phyloP scores from a whole-genome alignment of 2,888 invertebrate genomes.

The Trimorus sp. region DNA sequence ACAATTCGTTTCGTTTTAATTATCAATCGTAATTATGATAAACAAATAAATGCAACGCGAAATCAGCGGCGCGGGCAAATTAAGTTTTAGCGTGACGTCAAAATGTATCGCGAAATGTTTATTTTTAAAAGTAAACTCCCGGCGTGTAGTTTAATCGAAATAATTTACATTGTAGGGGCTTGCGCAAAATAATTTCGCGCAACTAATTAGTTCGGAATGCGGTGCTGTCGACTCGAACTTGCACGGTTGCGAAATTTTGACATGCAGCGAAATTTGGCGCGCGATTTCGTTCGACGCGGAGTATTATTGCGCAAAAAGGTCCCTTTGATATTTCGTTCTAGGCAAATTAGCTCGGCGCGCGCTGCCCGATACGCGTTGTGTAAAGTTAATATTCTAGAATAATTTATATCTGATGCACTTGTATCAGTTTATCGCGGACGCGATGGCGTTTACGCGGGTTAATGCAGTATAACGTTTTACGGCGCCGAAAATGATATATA shows the following conservation, averaged over 20 bases:
- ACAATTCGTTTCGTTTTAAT: background rate
- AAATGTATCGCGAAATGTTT: slow-evolving; percentile 27
- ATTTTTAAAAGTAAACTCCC: slow-evolving; percentile 34
- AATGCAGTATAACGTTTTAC: slow-evolving; percentile 5
- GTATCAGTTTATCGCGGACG: slow-evolving; percentile 22
- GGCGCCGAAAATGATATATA: slow-evolving; percentile 2
- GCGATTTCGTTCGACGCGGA: background rate
- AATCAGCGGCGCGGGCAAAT: slow-evolving; percentile 9
- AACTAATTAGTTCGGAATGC: slow-evolving; percentile 34
- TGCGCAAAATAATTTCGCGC: slow-evolving; percentile 28
- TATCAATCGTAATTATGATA: background rate
- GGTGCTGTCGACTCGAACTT: slow-evolving; percentile 5
- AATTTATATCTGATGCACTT: slow-evolving; percentile 13
- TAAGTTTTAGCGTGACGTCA: slow-evolving; percentile 2
- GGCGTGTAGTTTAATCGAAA: slow-evolving; percentile 33
- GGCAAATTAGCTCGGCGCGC: slow-evolving; percentile 8
- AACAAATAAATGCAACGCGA: slow-evolving; percentile 6
- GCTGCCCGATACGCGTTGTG: background rate
- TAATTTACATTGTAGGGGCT: slow-evolving; percentile 31
- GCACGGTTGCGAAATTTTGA: slow-evolving; percentile 17
- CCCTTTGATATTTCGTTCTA: slow-evolving; percentile 10
- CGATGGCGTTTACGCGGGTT: background rate
- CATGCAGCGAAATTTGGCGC: slow-evolving; percentile 6
- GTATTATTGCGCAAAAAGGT: slow-evolving; percentile 11
- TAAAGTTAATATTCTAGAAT: slow-evolving; percentile 21